phyloP scores from a whole-genome alignment of 2,888 invertebrate species.

The Cephus spinipes region DNA sequence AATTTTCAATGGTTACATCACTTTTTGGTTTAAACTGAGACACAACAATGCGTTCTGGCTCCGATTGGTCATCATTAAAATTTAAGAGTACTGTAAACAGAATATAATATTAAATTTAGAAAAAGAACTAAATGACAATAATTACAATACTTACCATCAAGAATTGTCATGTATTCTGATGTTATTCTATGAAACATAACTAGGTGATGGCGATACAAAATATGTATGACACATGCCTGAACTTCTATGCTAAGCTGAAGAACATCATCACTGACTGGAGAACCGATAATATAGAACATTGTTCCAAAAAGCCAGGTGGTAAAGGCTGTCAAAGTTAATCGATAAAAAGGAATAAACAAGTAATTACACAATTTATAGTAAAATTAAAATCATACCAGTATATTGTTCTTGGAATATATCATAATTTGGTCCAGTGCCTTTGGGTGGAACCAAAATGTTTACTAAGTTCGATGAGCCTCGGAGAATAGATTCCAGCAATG shows the following conservation, averaged over 20 bases:
- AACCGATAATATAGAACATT: constrained; percentile 74
- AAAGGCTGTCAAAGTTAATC: constrained; percentile 66
- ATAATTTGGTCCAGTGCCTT: constrained; percentile 33
- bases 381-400: constrained; percentile 61
- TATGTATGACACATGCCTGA: constrained; percentile 57
- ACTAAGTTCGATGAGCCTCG: constrained; percentile 50
- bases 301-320: constrained; percentile 77
- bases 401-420: constrained; percentile 43
- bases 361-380: constrained; percentile 43
- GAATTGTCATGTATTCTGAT: constrained; percentile 47
- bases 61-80: constrained; percentile 31
- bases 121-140: constrained; percentile 28
- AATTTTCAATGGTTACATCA: constrained; percentile 40
- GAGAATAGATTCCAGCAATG: constrained; percentile 70
- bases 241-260: constrained; percentile 50
- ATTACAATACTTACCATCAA: constrained; percentile 44
- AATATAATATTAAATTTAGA: constrained; percentile 67
- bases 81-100: constrained; percentile 52
- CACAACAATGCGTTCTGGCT: constrained; percentile 26
- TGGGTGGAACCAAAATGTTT: constrained; percentile 53
- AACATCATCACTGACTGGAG: constrained; percentile 52
- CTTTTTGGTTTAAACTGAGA: constrained; percentile 45
- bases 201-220: constrained; percentile 51
- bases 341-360: background rate
- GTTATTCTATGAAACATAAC: constrained; percentile 49